A percentile compares a stretch with the other conserved stretches of the same genome.
Conservation (phyloP, 2,113 vertebrate species). For the Pedionomus torquatus region DNA sequence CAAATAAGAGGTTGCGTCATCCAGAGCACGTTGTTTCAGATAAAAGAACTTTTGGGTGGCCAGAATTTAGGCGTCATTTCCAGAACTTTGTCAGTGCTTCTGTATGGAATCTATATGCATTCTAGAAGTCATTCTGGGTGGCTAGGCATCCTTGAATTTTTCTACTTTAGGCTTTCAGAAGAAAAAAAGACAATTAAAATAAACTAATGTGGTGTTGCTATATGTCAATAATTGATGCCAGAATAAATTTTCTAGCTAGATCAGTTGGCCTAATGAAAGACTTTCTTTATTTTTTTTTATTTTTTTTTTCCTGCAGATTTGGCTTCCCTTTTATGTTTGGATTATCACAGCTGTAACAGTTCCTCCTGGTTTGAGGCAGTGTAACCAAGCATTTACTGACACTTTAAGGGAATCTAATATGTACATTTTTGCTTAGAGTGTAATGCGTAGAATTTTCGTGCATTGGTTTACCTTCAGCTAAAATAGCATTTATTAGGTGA, state of each 20-base stretch:
- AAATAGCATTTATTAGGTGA: neutral
- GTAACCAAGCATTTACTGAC: neutral
- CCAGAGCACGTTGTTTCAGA: neutral
- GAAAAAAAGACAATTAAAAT: neutral
- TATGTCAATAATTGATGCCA: neutral
- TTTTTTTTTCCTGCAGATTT: neutral
- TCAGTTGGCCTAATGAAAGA: neutral
- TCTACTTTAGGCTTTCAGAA: neutral
- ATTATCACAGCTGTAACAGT: neutral
- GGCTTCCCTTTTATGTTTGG: neutral
- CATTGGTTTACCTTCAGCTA: neutral
- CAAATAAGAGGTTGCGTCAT: neutral
- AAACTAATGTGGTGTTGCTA: neutral
- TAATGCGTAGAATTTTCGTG: neutral
- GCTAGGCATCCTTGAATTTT: neutral
- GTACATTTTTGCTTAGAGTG: neutral
- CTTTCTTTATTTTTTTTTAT: neutral
- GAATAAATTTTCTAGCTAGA: neutral
- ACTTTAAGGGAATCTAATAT: neutral
- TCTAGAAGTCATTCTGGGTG: neutral
- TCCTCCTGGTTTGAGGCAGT: neutral
- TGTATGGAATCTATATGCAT: neutral
- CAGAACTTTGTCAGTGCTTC: neutral
- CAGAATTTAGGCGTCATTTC: neutral
- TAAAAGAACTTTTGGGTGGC: neutral